These are phyloP conservation scores for Rhopilema esculentum DNA, from an alignment of 30 jellyfish, hydroid and myxozoan genomes.

Conservation along the genomic window DNA sequence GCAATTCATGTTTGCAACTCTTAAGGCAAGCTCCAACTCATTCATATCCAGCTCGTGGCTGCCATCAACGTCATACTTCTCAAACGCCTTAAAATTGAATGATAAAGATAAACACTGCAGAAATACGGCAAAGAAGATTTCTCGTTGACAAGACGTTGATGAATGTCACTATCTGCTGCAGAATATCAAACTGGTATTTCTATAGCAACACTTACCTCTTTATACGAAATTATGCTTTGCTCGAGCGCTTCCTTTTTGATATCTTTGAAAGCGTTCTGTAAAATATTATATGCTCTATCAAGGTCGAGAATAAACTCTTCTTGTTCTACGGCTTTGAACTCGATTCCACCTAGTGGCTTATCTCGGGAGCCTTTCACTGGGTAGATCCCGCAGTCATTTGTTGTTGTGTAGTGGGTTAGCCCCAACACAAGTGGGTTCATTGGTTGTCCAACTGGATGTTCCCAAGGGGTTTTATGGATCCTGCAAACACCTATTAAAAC, in stretches of 20 bases:
- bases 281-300: constrained; percentile 28
- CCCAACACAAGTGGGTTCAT: constrained; percentile 26
- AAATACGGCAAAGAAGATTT: too few species aligned
- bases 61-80: constrained; percentile 54
- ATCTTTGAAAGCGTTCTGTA: constrained; percentile 37
- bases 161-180: too few species aligned
- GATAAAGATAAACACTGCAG: too few species aligned
- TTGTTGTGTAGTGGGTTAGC: constrained; percentile 38
- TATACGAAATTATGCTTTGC: constrained; percentile 17
- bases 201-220: constrained; percentile 54
- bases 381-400: constrained; percentile 48
- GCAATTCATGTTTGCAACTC: constrained; percentile 65
- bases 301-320: constrained; percentile 47
- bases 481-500: constrained; percentile 38
- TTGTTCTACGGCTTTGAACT: neutral
- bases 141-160: too few species aligned
- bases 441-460: constrained; percentile 44
- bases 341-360: constrained; percentile 12
- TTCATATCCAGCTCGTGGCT: constrained; percentile 50
- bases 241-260: constrained; percentile 46
- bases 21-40: constrained; percentile 57
- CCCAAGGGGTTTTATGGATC: constrained; percentile 59
- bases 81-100: constrained; percentile 27
- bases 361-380: constrained; percentile 46
- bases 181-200: too few species aligned